Conservation (phyloP, 2,888 invertebrate species). For the Sympetrum striolatum region DNA sequence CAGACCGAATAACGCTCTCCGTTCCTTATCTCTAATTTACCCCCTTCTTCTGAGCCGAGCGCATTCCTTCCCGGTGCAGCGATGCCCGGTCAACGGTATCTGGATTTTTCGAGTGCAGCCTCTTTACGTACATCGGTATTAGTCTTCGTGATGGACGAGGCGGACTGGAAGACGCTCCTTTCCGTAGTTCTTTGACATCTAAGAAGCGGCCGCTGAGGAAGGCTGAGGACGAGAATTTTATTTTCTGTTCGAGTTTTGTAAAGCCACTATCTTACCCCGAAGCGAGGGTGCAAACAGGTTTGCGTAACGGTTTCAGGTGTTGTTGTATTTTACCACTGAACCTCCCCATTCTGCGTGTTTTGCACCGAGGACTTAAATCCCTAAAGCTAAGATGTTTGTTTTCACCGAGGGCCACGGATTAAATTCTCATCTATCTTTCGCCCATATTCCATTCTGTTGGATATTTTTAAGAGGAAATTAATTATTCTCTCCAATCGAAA, state of each 20-base stretch:
- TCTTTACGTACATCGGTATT: neutral
- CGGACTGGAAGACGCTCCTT: neutral
- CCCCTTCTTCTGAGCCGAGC: neutral
- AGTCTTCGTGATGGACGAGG: neutral
- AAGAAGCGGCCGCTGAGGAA: neutral
- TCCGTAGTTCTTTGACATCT: neutral
- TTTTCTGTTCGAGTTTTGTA: neutral
- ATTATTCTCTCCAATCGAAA: no score
- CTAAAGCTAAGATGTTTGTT: neutral
- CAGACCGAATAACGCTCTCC: neutral
- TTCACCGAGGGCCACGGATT: neutral
- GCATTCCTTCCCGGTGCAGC: neutral
- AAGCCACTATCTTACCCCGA: neutral
- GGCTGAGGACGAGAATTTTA: neutral
- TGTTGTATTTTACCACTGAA: neutral
- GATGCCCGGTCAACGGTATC: constrained; percentile 9
- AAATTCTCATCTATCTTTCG: neutral
- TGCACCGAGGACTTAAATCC: neutral
- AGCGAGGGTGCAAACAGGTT: neutral
- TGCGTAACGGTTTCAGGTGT: neutral
- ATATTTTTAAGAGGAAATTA: no score
- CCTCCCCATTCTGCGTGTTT: neutral
- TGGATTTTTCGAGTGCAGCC: neutral
- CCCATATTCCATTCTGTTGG: no score
- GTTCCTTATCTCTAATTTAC: neutral